phyloP scores from a whole-genome alignment of 2,888 invertebrate genomes.

The Coenonympha arcania region DNA sequence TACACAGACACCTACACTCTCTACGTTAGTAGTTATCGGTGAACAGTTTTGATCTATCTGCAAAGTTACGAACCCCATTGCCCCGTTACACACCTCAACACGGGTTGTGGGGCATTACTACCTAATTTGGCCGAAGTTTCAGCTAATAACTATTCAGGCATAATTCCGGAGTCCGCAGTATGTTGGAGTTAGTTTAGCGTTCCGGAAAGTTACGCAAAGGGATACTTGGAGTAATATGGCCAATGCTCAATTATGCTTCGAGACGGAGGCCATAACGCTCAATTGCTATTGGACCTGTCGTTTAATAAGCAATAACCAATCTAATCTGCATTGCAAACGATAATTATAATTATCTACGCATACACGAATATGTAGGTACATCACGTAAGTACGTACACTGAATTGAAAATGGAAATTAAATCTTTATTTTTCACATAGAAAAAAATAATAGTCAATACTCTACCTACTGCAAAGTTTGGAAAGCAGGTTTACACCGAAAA shows the following conservation, averaged over 20 bases:
- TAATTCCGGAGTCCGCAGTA: slow-evolving; percentile 27
- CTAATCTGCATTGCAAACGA: slow-evolving; percentile 13
- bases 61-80: slow-evolving; percentile 2
- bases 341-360: too few relatives aligned
- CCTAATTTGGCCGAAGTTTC: slow-evolving; percentile 34
- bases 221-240: not conserved
- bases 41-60: not conserved
- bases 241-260: slow-evolving; percentile 1
- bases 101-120: slow-evolving; percentile 32
- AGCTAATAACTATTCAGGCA: slow-evolving; percentile 41
- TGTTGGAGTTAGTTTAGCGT: slow-evolving; percentile 32
- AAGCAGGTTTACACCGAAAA: too few relatives aligned
- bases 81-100: slow-evolving; percentile 23
- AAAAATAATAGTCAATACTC: too few relatives aligned
- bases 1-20: too few relatives aligned
- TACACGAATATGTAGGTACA: too few relatives aligned
- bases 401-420: too few relatives aligned
- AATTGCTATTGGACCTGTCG: slow-evolving; percentile 4
- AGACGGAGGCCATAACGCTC: not conserved
- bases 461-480: too few relatives aligned
- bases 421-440: too few relatives aligned
- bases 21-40: not conserved
- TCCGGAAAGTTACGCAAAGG: slow-evolving; percentile 24
- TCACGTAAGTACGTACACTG: too few relatives aligned
- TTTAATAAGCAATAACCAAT: slow-evolving; percentile 13